Conservation (phyloP, 2,797 vertebrate species). For the Sebastes minor region DNA sequence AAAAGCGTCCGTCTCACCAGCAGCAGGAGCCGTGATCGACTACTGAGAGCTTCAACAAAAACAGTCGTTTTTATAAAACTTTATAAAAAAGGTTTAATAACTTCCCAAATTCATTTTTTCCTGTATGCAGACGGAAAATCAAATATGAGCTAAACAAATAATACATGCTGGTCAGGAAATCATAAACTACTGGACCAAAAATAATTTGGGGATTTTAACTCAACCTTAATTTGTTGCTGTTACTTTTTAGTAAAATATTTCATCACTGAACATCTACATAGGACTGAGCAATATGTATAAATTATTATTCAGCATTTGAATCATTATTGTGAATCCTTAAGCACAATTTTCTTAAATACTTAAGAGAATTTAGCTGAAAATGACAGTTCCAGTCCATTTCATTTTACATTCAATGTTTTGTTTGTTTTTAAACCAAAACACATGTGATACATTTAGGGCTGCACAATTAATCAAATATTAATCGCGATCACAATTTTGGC, state of each 20-base stretch:
- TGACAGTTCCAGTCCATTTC: not conserved
- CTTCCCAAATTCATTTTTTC: not conserved
- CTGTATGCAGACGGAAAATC: conserved; percentile 4
- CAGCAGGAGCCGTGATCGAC: not conserved
- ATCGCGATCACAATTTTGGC: no score
- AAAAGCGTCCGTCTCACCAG: not conserved
- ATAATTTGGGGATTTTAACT: no score
- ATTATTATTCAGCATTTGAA: not conserved
- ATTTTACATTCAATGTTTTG: not conserved
- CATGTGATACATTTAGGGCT: not conserved
- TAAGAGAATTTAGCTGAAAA: not conserved
- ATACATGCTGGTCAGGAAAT: not conserved
- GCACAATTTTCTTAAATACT: not conserved
- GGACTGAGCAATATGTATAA: not conserved
- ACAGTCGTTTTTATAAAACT: not conserved
- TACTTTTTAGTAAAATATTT: not conserved
- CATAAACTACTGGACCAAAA: no score
- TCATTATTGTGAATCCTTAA: not conserved
- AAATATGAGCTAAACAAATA: not conserved
- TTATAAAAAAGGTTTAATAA: not conserved
- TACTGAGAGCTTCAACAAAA: not conserved
- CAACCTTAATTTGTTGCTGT: not conserved
- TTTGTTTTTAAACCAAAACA: not conserved
- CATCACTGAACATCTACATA: not conserved
- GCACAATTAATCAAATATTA: no score